phyloP scores from a whole-genome alignment of 2,888 invertebrate genomes.

The Frankliniella intonsa region DNA sequence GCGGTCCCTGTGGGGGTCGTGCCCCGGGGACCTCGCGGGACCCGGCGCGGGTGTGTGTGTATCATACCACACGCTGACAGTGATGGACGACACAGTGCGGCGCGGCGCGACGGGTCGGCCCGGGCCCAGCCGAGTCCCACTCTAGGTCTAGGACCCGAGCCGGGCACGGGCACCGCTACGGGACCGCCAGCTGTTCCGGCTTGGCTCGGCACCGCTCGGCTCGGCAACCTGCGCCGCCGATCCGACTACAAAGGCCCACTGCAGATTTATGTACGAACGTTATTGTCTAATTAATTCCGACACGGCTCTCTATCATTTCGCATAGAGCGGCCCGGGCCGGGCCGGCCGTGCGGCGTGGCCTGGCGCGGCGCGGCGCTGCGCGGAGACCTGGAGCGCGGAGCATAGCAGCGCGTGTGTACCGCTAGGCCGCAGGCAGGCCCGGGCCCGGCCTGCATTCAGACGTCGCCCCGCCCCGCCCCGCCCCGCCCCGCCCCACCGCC shows the following conservation, averaged over 20 bases:
- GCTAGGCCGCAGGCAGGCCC: background rate
- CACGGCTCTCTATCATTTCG: constrained; percentile 5
- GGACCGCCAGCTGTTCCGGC: too few species aligned
- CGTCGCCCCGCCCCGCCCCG: too few species aligned
- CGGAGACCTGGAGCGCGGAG: too few species aligned
- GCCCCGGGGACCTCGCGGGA: background rate
- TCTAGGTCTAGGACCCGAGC: too few species aligned
- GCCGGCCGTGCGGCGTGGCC: too few species aligned
- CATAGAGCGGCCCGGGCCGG: background rate
- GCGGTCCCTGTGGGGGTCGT: background rate
- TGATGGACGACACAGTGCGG: background rate
- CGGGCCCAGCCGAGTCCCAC: background rate
- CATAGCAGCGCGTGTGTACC: background rate
- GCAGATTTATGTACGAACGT: constrained; percentile 4
- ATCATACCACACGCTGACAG: background rate
- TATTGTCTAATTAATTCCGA: constrained; percentile 1
- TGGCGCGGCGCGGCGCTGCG: too few species aligned
- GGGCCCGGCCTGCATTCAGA: too few species aligned
- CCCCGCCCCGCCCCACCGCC: too few species aligned
- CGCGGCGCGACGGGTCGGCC: background rate
- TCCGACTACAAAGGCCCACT: background rate
- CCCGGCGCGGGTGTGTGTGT: background rate
- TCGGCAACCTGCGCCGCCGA: background rate
- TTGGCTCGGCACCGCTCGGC: too few species aligned
- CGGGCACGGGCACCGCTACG: too few species aligned